Percentiles rank a stretch among this genome's conserved stretches.
phyloP scores from a whole-genome alignment of 2,113 vertebrate species.

The Pituophis catenifer region DNA sequence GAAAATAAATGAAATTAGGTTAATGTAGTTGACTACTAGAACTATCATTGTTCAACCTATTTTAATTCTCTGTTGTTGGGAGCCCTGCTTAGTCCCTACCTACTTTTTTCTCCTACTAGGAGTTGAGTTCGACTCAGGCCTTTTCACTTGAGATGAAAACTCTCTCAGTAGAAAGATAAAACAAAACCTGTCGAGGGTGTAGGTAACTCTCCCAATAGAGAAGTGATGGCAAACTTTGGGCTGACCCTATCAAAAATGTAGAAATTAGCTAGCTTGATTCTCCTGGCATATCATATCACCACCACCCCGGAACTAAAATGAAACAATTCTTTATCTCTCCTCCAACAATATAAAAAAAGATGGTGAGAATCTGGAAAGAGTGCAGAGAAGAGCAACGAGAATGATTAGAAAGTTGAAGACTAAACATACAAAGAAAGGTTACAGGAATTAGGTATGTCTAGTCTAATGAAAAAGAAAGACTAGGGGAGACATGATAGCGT shows the following conservation, averaged over 20 bases:
- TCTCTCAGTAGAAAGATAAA: background rate
- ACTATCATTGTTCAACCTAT: background rate
- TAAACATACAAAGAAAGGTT: background rate
- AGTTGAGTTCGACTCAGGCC: background rate
- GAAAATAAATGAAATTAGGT: conserved; percentile 39
- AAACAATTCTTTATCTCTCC: too few species aligned
- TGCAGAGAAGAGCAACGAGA: background rate
- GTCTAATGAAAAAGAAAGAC: background rate
- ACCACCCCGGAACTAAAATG: background rate
- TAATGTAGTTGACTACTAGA: conserved; percentile 8
- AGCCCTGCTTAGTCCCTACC: background rate
- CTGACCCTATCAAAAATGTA: background rate
- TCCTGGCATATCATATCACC: background rate
- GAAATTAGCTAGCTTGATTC: background rate
- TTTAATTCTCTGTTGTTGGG: background rate
- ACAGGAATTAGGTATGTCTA: too few species aligned
- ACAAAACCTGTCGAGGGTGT: background rate
- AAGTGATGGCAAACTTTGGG: background rate
- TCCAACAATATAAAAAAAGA: too few species aligned
- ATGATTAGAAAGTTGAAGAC: background rate
- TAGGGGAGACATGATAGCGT: background rate
- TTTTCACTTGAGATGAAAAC: background rate
- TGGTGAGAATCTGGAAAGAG: background rate
- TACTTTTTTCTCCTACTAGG: background rate
- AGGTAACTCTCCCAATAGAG: background rate